Evolutionary conservation across 1,140 invertebrate genomes (phyloP), one percentile per base, ranked within the genome.

Genomic region (Chironomus striatipennis): DNA sequence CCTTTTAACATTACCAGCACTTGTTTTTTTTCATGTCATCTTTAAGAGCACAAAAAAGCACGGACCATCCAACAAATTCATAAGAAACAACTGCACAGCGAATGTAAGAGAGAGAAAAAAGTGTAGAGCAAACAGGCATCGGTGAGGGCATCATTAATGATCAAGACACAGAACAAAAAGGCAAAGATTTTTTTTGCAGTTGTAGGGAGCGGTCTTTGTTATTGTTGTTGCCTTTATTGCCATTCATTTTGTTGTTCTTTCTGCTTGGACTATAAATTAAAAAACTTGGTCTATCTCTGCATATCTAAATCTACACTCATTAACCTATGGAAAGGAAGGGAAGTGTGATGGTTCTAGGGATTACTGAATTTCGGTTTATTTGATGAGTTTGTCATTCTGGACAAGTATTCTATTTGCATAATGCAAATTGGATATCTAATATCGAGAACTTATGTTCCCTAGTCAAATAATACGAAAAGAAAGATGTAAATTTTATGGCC

Each of bases 261-360:
- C 12, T 57, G 12, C 12, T 34, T 57, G 47, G 47, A 57, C 47
- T n/a, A 57, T 57, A 57, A 57, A 57, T 57, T 57, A 57, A 57
- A 57, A 57, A 57, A 57, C 47, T 57, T 57, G 47, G 47, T 57
- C 47, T 57, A 57, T 57, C 12, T 12, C 47, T 57, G 47, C 47
- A 57, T 57, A 57, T 57, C 47, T 57, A 57, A 57, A 57, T 57
- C 47, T 57, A 57, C 47, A 12, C 47, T 57, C 47, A 57, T 57
- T 57, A 57, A 57, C 47, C 47, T 57, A 57, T 57, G 43, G 43
- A 9, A 15, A 57, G 47, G n/a, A 15, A 57, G 9, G 9, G n/a
- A 15, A 57, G 47, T 12, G n/a, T 12, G n/a, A 57, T 34, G 24
- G 24, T 34, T 1, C 5, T 34, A 34, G 24, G 24, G 24, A 5